These are phyloP conservation scores for Toxostoma redivivum DNA, from an alignment of 2,113 vertebrate genomes.

Conservation along the genomic window DNA sequence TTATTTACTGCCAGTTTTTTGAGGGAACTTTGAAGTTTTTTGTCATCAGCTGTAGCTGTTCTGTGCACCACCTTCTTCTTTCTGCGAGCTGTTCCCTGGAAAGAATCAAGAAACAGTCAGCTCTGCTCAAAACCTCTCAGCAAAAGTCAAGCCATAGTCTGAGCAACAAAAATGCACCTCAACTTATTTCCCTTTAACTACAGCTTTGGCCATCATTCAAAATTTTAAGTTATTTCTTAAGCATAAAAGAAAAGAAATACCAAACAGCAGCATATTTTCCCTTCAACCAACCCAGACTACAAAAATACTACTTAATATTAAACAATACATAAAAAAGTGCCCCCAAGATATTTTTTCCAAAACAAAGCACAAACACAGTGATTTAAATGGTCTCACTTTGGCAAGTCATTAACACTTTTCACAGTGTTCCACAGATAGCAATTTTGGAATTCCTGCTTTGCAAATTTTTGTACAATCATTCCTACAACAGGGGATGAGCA, in stretches of 20 bases:
- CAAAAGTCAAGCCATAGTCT: not conserved
- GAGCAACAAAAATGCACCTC: not conserved
- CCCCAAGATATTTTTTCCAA: not conserved
- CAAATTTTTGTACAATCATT: not conserved
- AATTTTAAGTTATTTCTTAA: not conserved
- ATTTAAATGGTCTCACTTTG: not conserved
- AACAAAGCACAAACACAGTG: not conserved
- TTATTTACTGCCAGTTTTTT: slow-evolving; percentile 99
- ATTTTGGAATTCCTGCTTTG: not conserved
- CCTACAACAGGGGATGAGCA: not conserved
- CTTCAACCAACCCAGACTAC: not conserved
- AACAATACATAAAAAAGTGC: not conserved
- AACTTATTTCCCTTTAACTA: not conserved
- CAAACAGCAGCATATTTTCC: not conserved
- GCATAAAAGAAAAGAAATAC: not conserved
- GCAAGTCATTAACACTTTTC: not conserved
- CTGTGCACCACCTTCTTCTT: slow-evolving; percentile 99
- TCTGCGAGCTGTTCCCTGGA: slow-evolving; percentile 93
- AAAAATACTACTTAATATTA: not conserved
- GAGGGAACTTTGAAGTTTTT: slow-evolving; percentile 97
- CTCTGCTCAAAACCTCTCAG: not conserved
- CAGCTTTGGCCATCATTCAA: not conserved
- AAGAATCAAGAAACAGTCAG: slow-evolving; percentile 14
- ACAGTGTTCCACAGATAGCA: not conserved
- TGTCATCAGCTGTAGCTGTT: slow-evolving; percentile 97